Evolutionary conservation across 2,113 vertebrate species (phyloP), one percentile per base, ranked within the genome.

Genomic region (Hylia prasina): DNA sequence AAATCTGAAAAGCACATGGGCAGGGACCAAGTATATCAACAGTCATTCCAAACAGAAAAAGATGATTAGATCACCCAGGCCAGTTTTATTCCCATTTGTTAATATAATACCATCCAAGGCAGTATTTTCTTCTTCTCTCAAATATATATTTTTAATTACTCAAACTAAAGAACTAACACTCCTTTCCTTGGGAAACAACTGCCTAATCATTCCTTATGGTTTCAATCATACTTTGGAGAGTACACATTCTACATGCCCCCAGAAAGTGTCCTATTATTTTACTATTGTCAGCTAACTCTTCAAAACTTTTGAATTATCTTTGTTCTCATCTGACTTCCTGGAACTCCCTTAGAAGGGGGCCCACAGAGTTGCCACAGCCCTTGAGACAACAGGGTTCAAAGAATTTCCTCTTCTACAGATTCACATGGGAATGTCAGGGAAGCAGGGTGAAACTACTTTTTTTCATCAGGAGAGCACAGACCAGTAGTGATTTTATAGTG

Each of bases 1-100:
- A 71, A 84, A 94, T 85, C 63, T 68, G 69, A 82, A 96, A 96
- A 81, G 79, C 37, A 90, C 82, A 91, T 81, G 23, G 80, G 30
- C 54, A 86, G 19, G 35, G 5, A 72, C 48, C 95, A 71, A 91
- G 39, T 93, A 89, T 44, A 61, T 73, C 68, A 94, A 61, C 37
- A 91, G n/a, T 87, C 24, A 73, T 58, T 78, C 91, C 39, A 92
- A 58, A 87, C 5, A 87, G 37, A 44, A 94, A 77, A 86, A 93
- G 53, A 18, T 10, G 6, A 58, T 58, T 77, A 71, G 47, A 37
- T 60, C 42, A 87, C 47, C 42, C 73, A 66, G 61, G 75, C 60
- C 82, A 71, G 22, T 25, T 42, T 70, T 87, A 47, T 53, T 82
- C 33, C 27, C 42, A 53, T 39, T 72, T 88, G 45, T 50, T 79